A percentile compares a stretch with the other conserved stretches of the same genome.
Evolutionary conservation across 2,888 invertebrate species (phyloP).

Genomic region (Nomada lathburiana): DNA sequence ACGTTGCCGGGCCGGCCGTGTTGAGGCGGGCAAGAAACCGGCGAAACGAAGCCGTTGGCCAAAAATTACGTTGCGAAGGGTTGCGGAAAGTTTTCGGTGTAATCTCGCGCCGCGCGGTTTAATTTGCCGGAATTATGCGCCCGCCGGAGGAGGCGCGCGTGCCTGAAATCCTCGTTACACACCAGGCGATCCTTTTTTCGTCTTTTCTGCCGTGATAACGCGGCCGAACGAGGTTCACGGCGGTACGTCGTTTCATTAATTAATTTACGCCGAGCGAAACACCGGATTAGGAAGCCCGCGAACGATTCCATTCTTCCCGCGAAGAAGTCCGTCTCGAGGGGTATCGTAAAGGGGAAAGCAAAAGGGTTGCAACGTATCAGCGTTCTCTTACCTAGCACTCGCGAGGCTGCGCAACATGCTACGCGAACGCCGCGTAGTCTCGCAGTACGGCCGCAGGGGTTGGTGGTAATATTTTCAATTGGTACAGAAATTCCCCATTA

Average conservation of each 20-base stretch:
- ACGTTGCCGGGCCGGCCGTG: background rate
- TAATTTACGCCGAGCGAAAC: slow-evolving; percentile 61
- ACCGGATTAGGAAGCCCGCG: slow-evolving; percentile 56
- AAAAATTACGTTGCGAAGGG: slow-evolving; percentile 45
- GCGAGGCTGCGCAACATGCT: background rate
- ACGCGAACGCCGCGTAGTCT: background rate
- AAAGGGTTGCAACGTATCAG: background rate
- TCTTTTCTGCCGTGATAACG: slow-evolving; percentile 63
- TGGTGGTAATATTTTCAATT: slow-evolving; percentile 10
- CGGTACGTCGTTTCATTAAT: slow-evolving; percentile 61
- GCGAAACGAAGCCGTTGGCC: slow-evolving; percentile 12
- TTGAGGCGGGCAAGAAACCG: background rate
- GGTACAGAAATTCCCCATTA: slow-evolving; percentile 3
- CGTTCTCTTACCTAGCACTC: slow-evolving; percentile 20
- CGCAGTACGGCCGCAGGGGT: background rate
- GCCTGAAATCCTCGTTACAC: slow-evolving; percentile 54
- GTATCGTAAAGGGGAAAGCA: slow-evolving; percentile 25
- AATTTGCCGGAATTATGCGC: slow-evolving; percentile 62
- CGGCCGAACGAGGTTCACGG: slow-evolving; percentile 36
- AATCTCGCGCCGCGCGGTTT: slow-evolving; percentile 63
- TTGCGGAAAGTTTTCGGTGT: slow-evolving; percentile 49
- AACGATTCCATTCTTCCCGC: slow-evolving; percentile 30
- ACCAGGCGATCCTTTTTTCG: slow-evolving; percentile 61
- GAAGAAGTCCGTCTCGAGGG: slow-evolving; percentile 3
- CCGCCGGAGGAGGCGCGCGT: slow-evolving; percentile 34